These are phyloP conservation scores for Anthopleura sola DNA, from an alignment of 64 coral and sea anemone genomes.

Conservation along the genomic window DNA sequence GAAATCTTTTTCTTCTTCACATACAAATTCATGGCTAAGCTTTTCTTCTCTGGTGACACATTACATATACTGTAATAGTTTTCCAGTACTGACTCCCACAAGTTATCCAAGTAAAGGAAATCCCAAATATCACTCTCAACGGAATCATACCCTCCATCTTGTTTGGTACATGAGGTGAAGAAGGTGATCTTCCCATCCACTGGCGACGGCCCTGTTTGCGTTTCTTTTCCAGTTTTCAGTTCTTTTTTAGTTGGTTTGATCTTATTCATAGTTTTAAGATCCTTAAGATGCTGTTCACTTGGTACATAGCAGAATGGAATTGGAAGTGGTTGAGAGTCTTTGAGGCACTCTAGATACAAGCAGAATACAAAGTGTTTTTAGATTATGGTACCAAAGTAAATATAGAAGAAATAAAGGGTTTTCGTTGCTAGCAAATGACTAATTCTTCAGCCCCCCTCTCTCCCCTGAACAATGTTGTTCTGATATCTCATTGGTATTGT, in stretches of 20 bases:
- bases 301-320: constrained; percentile 84
- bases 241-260: constrained; percentile 31
- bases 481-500: too few relatives aligned
- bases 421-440: too few relatives aligned
- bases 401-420: too few relatives aligned
- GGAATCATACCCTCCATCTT: background rate
- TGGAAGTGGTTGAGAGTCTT: constrained; percentile 41
- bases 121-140: constrained; percentile 38
- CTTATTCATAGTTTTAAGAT: constrained; percentile 44
- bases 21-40: constrained; percentile 63
- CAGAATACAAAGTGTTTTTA: background rate
- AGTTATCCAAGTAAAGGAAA: constrained; percentile 50
- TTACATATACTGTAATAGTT: constrained; percentile 88
- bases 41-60: constrained; percentile 50
- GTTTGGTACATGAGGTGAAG: constrained; percentile 37
- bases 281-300: constrained; percentile 58
- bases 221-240: background rate
- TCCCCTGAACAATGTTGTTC: too few relatives aligned
- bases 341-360: constrained; percentile 43
- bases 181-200: constrained; percentile 81
- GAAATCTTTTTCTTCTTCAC: constrained; percentile 49
- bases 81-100: constrained; percentile 80
- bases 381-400: too few relatives aligned
- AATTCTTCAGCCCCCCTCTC: too few relatives aligned
- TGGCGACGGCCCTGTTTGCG: constrained; percentile 21